Percentiles rank a stretch among this genome's conserved stretches.
phyloP scores from a whole-genome alignment of 2,797 vertebrate genomes.

The Corythornis leucogaster region DNA sequence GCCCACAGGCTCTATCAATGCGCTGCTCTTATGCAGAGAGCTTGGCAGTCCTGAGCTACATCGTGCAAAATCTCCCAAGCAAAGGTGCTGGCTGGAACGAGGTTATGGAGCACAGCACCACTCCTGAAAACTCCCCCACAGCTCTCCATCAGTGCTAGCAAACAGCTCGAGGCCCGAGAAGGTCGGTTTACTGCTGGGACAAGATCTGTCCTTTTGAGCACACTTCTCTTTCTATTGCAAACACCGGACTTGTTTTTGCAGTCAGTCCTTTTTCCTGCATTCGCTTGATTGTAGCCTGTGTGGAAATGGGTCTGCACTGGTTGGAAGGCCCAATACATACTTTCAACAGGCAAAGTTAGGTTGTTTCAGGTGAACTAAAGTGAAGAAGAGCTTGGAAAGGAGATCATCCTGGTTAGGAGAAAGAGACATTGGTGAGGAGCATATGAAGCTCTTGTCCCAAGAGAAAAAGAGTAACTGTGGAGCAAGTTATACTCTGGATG shows the following conservation, averaged over 20 bases:
- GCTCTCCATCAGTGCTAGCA: background rate
- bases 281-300: background rate
- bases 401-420: background rate
- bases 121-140: rapidly evolving
- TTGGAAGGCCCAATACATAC: too few relatives aligned
- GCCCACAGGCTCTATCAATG: conserved; percentile 10
- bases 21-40: background rate
- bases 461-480: background rate
- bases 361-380: background rate
- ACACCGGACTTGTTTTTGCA: rapidly evolving
- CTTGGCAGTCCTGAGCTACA: background rate
- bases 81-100: background rate
- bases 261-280: background rate
- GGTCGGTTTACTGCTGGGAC: background rate
- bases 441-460: background rate
- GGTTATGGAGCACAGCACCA: rapidly evolving
- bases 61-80: background rate
- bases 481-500: background rate
- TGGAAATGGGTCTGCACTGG: background rate
- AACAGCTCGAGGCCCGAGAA: background rate
- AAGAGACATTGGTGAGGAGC: background rate
- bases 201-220: background rate
- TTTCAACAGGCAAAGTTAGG: background rate
- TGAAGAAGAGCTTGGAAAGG: background rate
- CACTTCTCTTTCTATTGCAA: background rate